Evolutionary conservation across 2,113 vertebrate genomes (phyloP), one percentile per base, ranked within the genome.

Genomic region (Phyllopteryx taeniolatus): DNA sequence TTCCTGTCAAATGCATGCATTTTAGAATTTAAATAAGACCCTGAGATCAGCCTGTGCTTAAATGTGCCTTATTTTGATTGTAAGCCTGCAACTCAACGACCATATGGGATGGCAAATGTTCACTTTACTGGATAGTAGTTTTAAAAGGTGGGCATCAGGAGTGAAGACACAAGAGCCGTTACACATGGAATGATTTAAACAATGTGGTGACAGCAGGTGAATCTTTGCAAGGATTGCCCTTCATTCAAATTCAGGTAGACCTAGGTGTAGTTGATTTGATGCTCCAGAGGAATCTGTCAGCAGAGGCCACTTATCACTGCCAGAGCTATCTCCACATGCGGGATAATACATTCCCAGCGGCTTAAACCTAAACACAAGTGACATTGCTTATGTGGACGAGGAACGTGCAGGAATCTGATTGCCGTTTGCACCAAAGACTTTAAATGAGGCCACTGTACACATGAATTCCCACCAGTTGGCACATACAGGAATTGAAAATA

Each of bases 401-500:
- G 5, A 53, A 57, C 53, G 3, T n/a, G 42, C 51, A 0, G 43
- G 63, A 66, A 22, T 77, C 43, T 75, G 54, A 53, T 51, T 27
- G 33, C 13, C 17, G 51, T 67, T 27, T 33, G 61, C 49, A 53
- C 56, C 54, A 54, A 22, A 42, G 31, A 42, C 6, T 43, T 65
- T 15, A 15, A 14, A 20, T 43, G 43, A 51, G 44, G 53, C 20
- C 67, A 20, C 33, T 42, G 51, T 65, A 60, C 14, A 31, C 17
- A 67, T 68, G 31, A 64, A 61, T 76, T 72, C 42, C 53, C 46
- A 35, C 35, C 31, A 17, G 31, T 27, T 73, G 72, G 51, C 47
- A 66, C 73, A 61, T 73, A 35, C 70, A 76, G 70, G 67, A 72
- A 76, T 71, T 47, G 11, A 77, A 77, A 66, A 11, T 56, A 56